Base-by-base conservation (phyloP, 2,113 vertebrate genomes). In the Pomatostomus ruficeps region DNA sequence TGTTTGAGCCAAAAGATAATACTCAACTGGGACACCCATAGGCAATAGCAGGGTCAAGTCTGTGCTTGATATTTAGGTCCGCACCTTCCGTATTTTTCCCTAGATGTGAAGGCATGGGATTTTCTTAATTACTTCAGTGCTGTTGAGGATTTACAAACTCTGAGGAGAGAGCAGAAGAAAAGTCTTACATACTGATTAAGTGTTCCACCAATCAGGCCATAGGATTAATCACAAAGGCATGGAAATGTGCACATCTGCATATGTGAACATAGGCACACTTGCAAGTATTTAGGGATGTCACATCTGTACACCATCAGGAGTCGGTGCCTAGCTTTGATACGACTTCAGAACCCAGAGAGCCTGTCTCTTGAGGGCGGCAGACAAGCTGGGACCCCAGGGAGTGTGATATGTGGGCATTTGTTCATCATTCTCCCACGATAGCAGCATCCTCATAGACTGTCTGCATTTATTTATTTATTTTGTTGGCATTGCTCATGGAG, bases 401-500 rank as follows among this genome's bases (percentile, higher is more conserved):
- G 54, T 1, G 3, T 81, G 59, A 46, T 51, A 23, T 24, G 23
- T 71, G 71, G 33, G 33, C 66, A 31, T 66, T 36, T 67, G 33
- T 83, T 85, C 59, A 51, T 55, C 42, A 43, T 90, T 65, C n/a
- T 88, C 67, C 52, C 67, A 63, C 0, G 2, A 80, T 3, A 92
- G 49, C 5, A 8, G 38, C 38, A 46, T 55, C 52, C 35, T 59
- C 5, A 2, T 26, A 57, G 42, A 12, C n/a, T 33, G 31, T 23
- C 59, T 68, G 58, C 28, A 90, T 79, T 88, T 85, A 82, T 73
- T 87, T 83, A 65, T 62, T 94, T 75, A 59, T 74, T 77, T 81
- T 36, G 19, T 26, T 83, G 23, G 38, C 51, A 55, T 51, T 91
- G 36, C 26, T 76, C 12, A 28, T n/a, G 31, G 25, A 82, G 43